Evolutionary conservation across 2,888 invertebrate species (phyloP), one percentile per base, ranked within the genome.

Genomic region (Lordiphosa andalusiaca): DNA sequence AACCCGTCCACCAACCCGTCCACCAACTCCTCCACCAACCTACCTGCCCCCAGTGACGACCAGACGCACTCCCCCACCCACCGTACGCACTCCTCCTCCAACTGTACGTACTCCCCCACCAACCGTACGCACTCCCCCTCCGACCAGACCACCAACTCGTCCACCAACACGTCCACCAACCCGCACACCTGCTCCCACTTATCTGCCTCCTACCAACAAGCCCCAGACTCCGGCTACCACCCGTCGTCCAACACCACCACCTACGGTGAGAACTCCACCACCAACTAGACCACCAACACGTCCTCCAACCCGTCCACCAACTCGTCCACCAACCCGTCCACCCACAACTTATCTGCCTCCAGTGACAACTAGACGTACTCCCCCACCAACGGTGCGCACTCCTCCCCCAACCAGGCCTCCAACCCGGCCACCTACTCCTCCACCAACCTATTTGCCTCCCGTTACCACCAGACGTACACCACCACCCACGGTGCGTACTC

Each of bases 321-420:
- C 23, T 7, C 39, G 56, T 6, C 67, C 73, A 12, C 53, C 71
- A 35, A 75, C 38, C 41, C 65, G 66, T n/a, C 67, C 44, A 7
- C 51, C 38, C 23, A 47, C 54, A 19, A 49, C 65, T 25, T 82
- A 68, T 75, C 65, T 61, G 62, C 71, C 70, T 53, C 72, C 62
- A 6, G 35, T n/a, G 85, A 49, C 49, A 82, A 68, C 36, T 64
- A 61, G 37, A 77, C 71, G 41, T n/a, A 57, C 60, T 47, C 84
- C 83, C 74, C 46, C 36, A 58, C 39, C 16, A 56, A 38, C 71
- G 57, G 6, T 25, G 5, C 25, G 25, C 7, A 70, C 62, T 0
- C 54, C 49, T 13, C 16, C 69, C 7, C 66, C 64, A 50, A 66
- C 61, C 6, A 60, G 62, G 38, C 70, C 72, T 38, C 59, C 67